These are phyloP conservation scores for Brienomyrus brachyistius DNA, from an alignment of 2,113 vertebrate genomes.

Conservation along the genomic window DNA sequence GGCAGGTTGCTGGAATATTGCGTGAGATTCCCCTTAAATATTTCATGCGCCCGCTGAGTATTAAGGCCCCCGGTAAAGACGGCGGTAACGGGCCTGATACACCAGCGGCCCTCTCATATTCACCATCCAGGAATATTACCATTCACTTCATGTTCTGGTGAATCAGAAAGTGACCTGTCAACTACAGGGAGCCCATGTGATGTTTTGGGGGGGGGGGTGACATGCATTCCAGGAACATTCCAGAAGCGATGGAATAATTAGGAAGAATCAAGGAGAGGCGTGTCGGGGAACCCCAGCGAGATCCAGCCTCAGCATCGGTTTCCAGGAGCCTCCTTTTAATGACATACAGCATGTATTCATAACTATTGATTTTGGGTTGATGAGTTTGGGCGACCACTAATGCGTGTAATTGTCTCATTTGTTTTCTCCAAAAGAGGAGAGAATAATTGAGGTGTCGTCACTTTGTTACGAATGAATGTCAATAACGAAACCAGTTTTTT, in stretches of 20 bases:
- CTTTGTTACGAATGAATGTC: background rate
- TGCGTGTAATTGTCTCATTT: background rate
- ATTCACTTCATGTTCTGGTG: constrained; percentile 28
- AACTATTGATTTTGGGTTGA: background rate
- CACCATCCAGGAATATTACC: constrained; percentile 25
- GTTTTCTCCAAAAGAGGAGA: background rate
- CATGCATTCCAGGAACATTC: constrained; percentile 5
- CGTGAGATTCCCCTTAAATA: constrained; percentile 50
- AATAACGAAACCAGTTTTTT: background rate
- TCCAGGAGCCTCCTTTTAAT: background rate
- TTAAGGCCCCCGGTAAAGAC: constrained; percentile 47
- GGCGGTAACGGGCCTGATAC: constrained; percentile 49
- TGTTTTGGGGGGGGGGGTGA: background rate
- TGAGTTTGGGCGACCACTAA: background rate
- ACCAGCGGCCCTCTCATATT: constrained; percentile 7
- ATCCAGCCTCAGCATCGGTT: background rate
- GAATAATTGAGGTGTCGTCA: background rate
- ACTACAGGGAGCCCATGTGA: constrained; percentile 16
- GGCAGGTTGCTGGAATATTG: constrained; percentile 26
- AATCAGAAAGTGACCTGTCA: constrained; percentile 19
- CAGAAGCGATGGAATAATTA: constrained; percentile 20
- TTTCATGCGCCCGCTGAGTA: constrained; percentile 52
- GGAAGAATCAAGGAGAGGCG: background rate
- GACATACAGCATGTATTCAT: background rate
- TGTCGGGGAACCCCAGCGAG: background rate